These are phyloP conservation scores for Lordiphosa clarofinis DNA, from an alignment of 1,140 invertebrate species.

Conservation along the genomic window DNA sequence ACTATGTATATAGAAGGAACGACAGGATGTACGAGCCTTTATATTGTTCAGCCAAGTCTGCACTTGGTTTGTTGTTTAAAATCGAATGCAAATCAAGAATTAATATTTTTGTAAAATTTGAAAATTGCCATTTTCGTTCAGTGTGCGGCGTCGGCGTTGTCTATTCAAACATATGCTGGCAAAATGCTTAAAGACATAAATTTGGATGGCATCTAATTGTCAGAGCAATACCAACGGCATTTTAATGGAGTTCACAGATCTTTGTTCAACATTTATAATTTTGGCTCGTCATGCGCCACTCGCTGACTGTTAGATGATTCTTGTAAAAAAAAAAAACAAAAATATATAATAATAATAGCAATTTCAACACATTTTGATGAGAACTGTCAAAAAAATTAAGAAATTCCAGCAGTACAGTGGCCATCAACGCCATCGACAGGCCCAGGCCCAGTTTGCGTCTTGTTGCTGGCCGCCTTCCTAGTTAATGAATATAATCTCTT, in stretches of 20 bases:
- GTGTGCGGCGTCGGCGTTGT: constrained; percentile 49
- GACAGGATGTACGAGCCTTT: too few relatives aligned
- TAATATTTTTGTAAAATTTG: too few relatives aligned
- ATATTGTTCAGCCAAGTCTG: too few relatives aligned
- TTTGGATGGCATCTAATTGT: constrained; percentile 56
- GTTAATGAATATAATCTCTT: constrained; percentile 76
- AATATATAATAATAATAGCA: constrained; percentile 53
- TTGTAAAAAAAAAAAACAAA: constrained; percentile 55
- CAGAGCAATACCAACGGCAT: constrained; percentile 49
- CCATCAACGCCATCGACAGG: constrained; percentile 37
- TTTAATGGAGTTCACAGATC: constrained; percentile 69
- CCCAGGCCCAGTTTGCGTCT: constrained; percentile 16
- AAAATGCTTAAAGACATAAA: constrained; percentile 29
- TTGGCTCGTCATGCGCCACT: constrained; percentile 43
- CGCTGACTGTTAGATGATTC: constrained; percentile 59
- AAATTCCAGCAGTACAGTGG: constrained; percentile 63
- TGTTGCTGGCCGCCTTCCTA: constrained; percentile 44
- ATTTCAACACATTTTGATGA: constrained; percentile 76
- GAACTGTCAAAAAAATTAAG: constrained; percentile 75
- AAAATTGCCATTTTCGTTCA: constrained; percentile 1
- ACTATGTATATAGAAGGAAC: too few relatives aligned
- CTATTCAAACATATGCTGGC: constrained; percentile 52
- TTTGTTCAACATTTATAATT: constrained; percentile 41
- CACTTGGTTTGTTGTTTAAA: too few relatives aligned
- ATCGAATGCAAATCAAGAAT: too few relatives aligned